Percentiles rank a stretch among this genome's conserved stretches.
Evolutionary conservation across 2,113 vertebrate genomes (phyloP).

Genomic region (Solea solea): DNA sequence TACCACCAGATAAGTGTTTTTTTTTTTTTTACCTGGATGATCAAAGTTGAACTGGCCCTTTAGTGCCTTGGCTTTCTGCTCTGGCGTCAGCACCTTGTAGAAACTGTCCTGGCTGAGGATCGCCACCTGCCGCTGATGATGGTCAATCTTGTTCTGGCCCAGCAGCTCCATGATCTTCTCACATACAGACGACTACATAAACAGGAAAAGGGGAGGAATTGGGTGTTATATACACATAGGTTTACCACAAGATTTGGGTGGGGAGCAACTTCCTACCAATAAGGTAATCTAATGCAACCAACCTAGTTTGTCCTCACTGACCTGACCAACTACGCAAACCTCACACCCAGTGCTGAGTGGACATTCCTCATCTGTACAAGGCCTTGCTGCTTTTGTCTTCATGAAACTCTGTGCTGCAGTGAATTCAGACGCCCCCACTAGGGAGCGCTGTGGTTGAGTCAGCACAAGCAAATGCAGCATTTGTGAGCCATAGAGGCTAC

Average conservation of each 20-base stretch:
- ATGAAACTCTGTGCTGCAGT: conserved; percentile 43
- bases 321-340: conserved; percentile 41
- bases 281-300: not conserved
- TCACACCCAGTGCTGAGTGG: conserved; percentile 62
- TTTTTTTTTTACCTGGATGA: conserved; percentile 88
- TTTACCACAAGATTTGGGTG: not conserved
- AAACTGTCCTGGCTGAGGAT: conserved; percentile 99
- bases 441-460: conserved; percentile 4
- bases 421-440: conserved; percentile 24
- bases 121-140: conserved; percentile 93
- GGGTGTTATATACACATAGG: not conserved
- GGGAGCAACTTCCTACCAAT: not conserved
- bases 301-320: conserved; percentile 43
- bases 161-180: conserved; percentile 97
- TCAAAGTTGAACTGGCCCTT: conserved; percentile 99
- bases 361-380: conserved; percentile 38
- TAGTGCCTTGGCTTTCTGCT: conserved; percentile 94
- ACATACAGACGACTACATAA: conserved; percentile 91
- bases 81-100: conserved; percentile 92
- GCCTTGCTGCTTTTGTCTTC: conserved; percentile 55
- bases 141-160: conserved; percentile 96
- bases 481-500: not conserved
- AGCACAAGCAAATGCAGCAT: not conserved
- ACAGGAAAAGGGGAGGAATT: not conserved
- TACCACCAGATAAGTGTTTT: not conserved